Evolutionary conservation across 2,113 vertebrate genomes (phyloP), one percentile per base, ranked within the genome.

Genomic region (Cnemophilus loriae): DNA sequence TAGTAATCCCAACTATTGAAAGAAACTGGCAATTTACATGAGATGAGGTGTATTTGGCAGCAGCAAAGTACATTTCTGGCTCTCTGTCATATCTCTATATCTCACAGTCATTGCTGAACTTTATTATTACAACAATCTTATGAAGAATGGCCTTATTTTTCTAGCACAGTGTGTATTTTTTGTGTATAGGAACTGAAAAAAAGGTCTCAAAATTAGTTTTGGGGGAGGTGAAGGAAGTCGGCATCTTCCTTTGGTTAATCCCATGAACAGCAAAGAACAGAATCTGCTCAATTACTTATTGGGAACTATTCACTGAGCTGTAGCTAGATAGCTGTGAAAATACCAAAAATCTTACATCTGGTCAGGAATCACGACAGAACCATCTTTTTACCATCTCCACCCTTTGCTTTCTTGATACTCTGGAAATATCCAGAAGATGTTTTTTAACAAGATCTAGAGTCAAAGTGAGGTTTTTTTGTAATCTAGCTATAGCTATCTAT

Each of bases 11-110:
- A 88, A 17, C 27, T 56, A 69, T 42, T 74, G 75, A 96, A 35
- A 95, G 55, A 89, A 95, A 81, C 28, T 60, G 44, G 55, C 47
- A 87, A 93, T 95, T 92, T 92, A 89, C 60, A 56, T 64, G 60
- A 89, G 61, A 84, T 86, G 56, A 95, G 60, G 52, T 90, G 26
- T 42, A 84, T 89, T 55, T 93, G 86, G 86, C 92, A 93, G 55
- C 59, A 91, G 15, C 15, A 77, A 70, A 88, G 55, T 39, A 57
- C 49, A 46, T 89, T 92, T 85, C 83, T 92, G 53, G 23, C n/a
- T 28, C 27, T 57, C 63, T 91, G 7, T 64, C 46, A 28, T 47
- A 90, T 61, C 81, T 85, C 16, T 80, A 0, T 59, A 74, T 63
- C 75, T 93, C 60, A 37, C 3, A 89, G 44, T 56, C 32, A 10